Evolutionary conservation across 2,797 vertebrate species (phyloP).

Genomic region (Monodelphis domestica): DNA sequence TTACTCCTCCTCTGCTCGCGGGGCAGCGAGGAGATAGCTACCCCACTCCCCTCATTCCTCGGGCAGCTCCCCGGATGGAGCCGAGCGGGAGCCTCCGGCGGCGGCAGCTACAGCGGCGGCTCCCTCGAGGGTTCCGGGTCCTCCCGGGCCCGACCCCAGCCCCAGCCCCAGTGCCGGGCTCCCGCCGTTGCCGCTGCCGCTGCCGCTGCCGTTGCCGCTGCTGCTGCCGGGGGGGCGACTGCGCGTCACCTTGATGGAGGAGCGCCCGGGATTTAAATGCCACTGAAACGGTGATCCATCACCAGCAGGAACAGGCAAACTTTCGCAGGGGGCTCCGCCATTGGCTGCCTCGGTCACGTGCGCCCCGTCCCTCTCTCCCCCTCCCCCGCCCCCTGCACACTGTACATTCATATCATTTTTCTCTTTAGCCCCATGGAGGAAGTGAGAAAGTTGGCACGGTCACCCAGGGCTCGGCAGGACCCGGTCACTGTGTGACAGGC

Average conservation of each 20-base stretch:
- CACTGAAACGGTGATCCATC: conserved; percentile 94
- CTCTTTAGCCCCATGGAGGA: conserved; percentile 89
- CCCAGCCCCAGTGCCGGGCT: conserved; percentile 34
- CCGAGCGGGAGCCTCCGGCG: not conserved
- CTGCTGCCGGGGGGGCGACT: conserved; percentile 75
- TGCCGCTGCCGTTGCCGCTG: conserved; percentile 61
- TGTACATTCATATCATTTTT: conserved; percentile 95
- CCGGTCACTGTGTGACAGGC: conserved; percentile 89
- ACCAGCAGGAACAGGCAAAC: conserved; percentile 87
- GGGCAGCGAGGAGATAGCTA: not conserved
- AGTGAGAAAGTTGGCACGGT: conserved; percentile 94
- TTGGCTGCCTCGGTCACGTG: conserved; percentile 93
- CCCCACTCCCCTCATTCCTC: not conserved
- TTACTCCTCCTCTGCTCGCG: not conserved
- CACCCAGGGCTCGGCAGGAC: conserved; percentile 86
- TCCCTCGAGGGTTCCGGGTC: conserved; percentile 56
- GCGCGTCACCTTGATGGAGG: conserved; percentile 92
- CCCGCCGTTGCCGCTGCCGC: conserved; percentile 42
- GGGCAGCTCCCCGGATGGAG: not conserved
- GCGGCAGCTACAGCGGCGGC: not conserved
- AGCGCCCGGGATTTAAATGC: conserved; percentile 97
- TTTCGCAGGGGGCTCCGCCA: conserved; percentile 88
- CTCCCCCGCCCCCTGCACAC: conserved; percentile 84
- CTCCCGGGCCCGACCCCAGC: conserved; percentile 7
- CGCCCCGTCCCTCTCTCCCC: conserved; percentile 77